Conservation (phyloP, 64 coral and sea anemone genomes). For the Pocillopora verrucosa region DNA sequence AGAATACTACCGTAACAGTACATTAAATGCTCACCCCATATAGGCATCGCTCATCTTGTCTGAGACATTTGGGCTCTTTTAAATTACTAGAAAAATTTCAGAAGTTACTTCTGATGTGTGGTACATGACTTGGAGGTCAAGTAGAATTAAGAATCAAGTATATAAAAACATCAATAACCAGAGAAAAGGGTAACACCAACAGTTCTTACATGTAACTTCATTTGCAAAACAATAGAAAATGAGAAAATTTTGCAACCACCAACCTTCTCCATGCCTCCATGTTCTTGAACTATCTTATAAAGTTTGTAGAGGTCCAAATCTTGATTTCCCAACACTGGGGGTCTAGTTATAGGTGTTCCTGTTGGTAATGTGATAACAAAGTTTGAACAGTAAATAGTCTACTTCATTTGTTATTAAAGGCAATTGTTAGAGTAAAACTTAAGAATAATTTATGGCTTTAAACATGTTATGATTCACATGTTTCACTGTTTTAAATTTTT, state of each 20-base stretch:
- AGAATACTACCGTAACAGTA: neutral
- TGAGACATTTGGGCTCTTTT: too few relatives aligned
- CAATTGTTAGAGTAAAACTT: too few relatives aligned
- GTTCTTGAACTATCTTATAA: constrained; percentile 82
- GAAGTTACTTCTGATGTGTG: too few relatives aligned
- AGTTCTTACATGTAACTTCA: neutral
- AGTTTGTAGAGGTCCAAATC: constrained; percentile 93
- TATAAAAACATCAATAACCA: too few relatives aligned
- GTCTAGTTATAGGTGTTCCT: constrained; percentile 89
- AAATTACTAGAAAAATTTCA: too few relatives aligned
- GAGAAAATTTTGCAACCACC: neutral
- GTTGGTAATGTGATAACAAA: neutral
- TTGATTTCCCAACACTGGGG: constrained; percentile 93
- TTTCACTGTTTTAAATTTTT: too few relatives aligned
- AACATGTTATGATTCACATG: too few relatives aligned
- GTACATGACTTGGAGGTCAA: too few relatives aligned
- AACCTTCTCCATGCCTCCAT: constrained; percentile 98
- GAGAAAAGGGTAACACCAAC: neutral
- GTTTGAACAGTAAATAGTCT: neutral
- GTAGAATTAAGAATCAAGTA: too few relatives aligned
- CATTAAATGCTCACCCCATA: too few relatives aligned
- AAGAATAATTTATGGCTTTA: too few relatives aligned
- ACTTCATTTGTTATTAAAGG: neutral
- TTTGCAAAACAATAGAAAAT: neutral
- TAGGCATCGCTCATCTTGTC: too few relatives aligned